Evolutionary conservation across 2,888 invertebrate species (phyloP), one percentile per base, ranked within the genome.

Genomic region (Corbicula japonica): DNA sequence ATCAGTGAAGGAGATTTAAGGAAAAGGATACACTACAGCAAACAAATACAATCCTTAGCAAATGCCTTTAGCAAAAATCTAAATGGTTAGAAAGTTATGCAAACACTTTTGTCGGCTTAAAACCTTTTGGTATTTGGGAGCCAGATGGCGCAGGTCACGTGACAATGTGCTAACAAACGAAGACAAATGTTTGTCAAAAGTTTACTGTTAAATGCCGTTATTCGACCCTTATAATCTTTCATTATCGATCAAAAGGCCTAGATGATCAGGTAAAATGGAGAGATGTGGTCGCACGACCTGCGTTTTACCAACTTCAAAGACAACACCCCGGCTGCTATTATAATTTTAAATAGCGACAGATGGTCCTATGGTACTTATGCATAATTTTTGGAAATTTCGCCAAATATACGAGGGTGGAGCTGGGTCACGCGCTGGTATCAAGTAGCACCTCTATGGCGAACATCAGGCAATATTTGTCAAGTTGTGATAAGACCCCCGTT

Each of bases 181-280:
- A 74, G 61, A 79, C 79, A 79, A 79, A 71, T 66, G 79, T 38
- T 75, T 71, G 76, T 66, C 65, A 71, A 65, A 48, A 46, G 44
- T 73, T 66, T 52, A 71, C 79, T 30, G 79, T 75, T 79, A 79
- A 79, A 34, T 71, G 62, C 71, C 71, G 71, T 71, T 71, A 76
- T 48, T 71, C 60, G 60, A 71, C 71, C 76, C 76, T 44, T 54
- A 69, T 63, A 62, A 62, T 54, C 75, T 38, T 41, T 56, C 12
- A 56, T 48, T 65, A 65, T 73, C 66, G 65, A 65, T 58, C 66
- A 73, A 63, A 44, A 66, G 58, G 18, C 38, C 35, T 44, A 60
- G 58, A 58, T 75, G 34, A 75, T 58, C 75, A 75, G 75, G 75
- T 68, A 68, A 62, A 66, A 65, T 60, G 48, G 61, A 50, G 74